Base-by-base conservation (phyloP, 2,113 vertebrate genomes). In the Xiphophorus maculatus region DNA sequence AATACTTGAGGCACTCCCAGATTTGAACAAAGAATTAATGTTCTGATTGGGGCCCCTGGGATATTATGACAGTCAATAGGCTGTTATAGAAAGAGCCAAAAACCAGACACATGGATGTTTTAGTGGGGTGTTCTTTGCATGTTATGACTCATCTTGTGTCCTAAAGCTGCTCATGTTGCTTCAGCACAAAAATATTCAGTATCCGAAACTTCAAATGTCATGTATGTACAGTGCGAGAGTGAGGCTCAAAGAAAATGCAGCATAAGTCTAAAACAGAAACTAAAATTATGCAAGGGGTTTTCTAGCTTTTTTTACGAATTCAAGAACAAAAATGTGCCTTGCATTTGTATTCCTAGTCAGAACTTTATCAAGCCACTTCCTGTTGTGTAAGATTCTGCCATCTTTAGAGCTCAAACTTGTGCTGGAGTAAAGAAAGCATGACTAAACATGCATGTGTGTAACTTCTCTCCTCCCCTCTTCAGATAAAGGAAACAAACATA, bases 401-500 rank as follows among this genome's bases (percentile, higher is more conserved):
- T 54, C 4, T 54, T 54, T 54, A 22, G 19, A 22, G 48, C 48
- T 54, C 48, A 54, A 22, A 7, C 17, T 54, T 3, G 1, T 58
- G 8, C 2, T 11, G 22, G 22, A n/a, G 22, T 58, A 25, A 22
- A 58, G 51, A 58, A 58, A 58, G 17, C 44, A 48, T 19, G 14
- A 48, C 44, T 19, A 48, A 19, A 48, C 15, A 48, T 48, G 14
- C 15, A 6, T 48, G 44, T 25, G 44, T n/a, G 32, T n/a, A 19
- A 44, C 2, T 0, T 22, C 13, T n/a, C 27, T 44, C 9, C n/a
- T 69, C 79, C 87, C 0, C 58, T 58, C 70, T 88, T 88, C 93
- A 99, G 98, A 93, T 97, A 76, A 93, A 93, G n/a, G 89, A 94
- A 4, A 98, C 94, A 90, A 98, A 94, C 71, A 94, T 99, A 63